phyloP scores from a whole-genome alignment of 2,797 vertebrate genomes.

The Alca torda region DNA sequence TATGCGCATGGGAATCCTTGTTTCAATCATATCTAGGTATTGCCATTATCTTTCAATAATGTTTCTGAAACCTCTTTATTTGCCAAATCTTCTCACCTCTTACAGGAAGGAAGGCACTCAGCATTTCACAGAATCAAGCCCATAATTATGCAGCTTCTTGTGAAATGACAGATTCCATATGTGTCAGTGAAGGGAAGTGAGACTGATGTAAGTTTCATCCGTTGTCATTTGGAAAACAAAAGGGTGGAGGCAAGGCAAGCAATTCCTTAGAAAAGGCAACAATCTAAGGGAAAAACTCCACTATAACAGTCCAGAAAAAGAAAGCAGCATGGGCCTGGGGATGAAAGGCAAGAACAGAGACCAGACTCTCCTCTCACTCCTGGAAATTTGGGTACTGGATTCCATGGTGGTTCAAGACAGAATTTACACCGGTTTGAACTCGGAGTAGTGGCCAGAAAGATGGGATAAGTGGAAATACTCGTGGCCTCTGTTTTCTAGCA shows the following conservation, averaged over 20 bases:
- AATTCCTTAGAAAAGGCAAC: neutral
- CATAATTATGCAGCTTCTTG: neutral
- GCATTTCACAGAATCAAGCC: neutral
- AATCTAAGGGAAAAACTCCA: neutral
- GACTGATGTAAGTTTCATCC: neutral
- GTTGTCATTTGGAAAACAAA: neutral
- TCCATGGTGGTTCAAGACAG: neutral
- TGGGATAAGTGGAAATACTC: neutral
- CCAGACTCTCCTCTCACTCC: neutral
- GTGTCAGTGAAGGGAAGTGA: neutral
- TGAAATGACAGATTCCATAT: neutral
- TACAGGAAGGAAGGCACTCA: neutral
- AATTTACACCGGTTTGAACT: neutral
- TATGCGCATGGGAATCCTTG: neutral
- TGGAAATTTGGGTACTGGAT: neutral
- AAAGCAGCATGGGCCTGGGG: neutral
- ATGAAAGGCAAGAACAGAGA: neutral
- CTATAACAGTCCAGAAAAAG: neutral
- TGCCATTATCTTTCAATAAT: neutral
- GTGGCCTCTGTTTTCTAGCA: neutral
- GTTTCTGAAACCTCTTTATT: neutral
- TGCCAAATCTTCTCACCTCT: neutral
- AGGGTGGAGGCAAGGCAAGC: neutral
- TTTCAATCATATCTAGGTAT: neutral
- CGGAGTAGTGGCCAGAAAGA: neutral